phyloP scores from a whole-genome alignment of 2,797 vertebrate species.

The Okamejei kenojei region DNA sequence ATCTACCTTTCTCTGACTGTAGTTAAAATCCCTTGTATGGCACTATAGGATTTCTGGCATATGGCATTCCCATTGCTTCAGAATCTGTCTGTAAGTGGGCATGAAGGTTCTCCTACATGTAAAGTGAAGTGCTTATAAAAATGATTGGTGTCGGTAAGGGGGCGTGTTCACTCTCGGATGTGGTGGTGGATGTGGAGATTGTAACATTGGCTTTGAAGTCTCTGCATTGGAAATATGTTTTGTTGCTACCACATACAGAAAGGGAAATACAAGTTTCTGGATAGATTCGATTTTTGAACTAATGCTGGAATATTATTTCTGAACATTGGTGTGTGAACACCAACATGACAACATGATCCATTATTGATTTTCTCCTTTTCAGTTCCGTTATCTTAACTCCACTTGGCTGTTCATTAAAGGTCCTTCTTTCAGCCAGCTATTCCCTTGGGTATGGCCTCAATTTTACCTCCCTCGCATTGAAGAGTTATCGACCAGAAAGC shows the following conservation, averaged over 20 bases:
- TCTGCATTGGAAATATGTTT: neutral
- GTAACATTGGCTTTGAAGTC: neutral
- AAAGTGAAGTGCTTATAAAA: neutral
- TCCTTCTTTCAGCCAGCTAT: neutral
- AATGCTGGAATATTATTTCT: neutral
- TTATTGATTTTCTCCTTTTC: neutral
- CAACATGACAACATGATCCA: neutral
- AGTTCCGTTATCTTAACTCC: neutral
- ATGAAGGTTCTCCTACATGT: neutral
- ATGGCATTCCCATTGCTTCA: neutral
- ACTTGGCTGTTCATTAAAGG: neutral
- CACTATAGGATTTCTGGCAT: neutral
- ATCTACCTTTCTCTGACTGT: neutral
- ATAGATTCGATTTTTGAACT: neutral
- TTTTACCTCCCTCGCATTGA: neutral
- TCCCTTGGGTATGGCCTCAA: neutral
- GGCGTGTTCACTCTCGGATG: neutral
- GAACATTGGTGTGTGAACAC: neutral
- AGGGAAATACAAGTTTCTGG: neutral
- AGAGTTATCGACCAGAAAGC: no score
- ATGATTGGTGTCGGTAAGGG: neutral
- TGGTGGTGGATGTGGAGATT: neutral
- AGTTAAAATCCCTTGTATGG: neutral
- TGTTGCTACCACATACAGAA: neutral
- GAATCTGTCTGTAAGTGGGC: neutral